A percentile compares a stretch with the other conserved stretches of the same genome.
Evolutionary conservation across 2,113 vertebrate genomes (phyloP).

Genomic region (Apistogramma diplotaenia): DNA sequence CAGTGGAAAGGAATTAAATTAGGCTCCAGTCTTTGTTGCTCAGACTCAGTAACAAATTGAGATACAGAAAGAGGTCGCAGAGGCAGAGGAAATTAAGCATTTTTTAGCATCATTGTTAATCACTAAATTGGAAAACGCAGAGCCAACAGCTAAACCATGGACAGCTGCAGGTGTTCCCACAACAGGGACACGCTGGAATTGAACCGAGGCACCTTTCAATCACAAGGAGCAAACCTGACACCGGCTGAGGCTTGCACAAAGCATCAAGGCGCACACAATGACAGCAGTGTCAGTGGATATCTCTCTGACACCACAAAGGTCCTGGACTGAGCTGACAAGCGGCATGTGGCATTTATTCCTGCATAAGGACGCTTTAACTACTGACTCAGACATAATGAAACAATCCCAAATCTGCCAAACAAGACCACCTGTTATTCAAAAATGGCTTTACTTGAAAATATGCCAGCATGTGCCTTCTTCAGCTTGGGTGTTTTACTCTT

Average conservation of each 20-base stretch:
- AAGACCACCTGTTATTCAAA: not conserved
- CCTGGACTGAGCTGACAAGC: not conserved
- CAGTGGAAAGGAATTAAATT: constrained; percentile 1
- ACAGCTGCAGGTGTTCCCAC: not conserved
- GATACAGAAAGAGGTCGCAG: constrained; percentile 5
- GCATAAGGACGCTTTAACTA: not conserved
- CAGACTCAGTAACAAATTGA: not conserved
- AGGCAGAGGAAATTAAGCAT: not conserved
- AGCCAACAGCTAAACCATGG: not conserved
- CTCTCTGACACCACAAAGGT: not conserved
- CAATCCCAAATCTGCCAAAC: not conserved
- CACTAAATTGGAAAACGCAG: not conserved
- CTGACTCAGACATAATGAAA: not conserved
- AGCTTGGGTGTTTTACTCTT: not conserved
- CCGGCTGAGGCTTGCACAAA: constrained; percentile 17
- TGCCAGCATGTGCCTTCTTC: not conserved
- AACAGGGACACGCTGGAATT: not conserved
- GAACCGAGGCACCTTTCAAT: constrained; percentile 35
- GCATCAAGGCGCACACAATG: not conserved
- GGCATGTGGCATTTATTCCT: not conserved
- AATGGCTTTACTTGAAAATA: not conserved
- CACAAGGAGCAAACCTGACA: constrained; percentile 28
- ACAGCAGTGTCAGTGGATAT: not conserved
- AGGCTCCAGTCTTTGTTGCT: not conserved
- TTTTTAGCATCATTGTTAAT: not conserved